Evolutionary conservation across 2,113 vertebrate species (phyloP).

Genomic region (Lepisosteus osseus): DNA sequence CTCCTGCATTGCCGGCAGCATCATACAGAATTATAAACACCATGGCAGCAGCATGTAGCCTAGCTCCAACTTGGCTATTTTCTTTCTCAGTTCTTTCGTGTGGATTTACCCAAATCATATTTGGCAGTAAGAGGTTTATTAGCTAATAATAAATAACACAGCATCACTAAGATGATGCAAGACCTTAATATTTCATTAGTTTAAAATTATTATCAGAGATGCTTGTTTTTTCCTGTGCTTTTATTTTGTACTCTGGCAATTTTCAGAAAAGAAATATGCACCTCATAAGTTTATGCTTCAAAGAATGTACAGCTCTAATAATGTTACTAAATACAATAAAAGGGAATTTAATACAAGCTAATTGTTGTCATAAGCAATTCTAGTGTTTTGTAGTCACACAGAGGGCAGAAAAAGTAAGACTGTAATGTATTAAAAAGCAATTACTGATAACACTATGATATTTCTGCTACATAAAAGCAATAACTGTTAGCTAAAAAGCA

Average conservation of each 20-base stretch:
- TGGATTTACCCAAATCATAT: conserved; percentile 26
- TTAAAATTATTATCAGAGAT: conserved; percentile 15
- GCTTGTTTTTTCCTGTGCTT: not conserved
- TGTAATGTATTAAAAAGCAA: conserved; percentile 24
- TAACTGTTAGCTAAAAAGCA: not conserved
- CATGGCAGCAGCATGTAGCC: not conserved
- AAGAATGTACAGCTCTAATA: conserved; percentile 16
- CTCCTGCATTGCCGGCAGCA: conserved; percentile 9
- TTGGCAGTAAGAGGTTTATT: conserved; percentile 28
- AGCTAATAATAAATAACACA: conserved; percentile 24
- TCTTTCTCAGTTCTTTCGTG: conserved; percentile 21
- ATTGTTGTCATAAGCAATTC: conserved; percentile 15
- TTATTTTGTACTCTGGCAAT: not conserved
- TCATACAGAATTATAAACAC: conserved; percentile 11
- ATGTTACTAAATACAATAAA: conserved; percentile 8
- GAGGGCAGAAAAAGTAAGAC: conserved; percentile 10
- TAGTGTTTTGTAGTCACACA: conserved; percentile 12
- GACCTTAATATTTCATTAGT: conserved; percentile 36
- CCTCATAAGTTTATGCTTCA: conserved; percentile 8
- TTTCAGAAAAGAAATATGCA: conserved; percentile 8
- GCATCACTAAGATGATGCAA: conserved; percentile 22
- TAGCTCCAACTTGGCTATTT: not conserved
- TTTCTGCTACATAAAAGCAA: conserved; percentile 5
- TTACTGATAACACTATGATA: conserved; percentile 25
- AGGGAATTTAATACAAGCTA: conserved; percentile 9